A percentile compares a stretch with the other conserved stretches of the same genome.
Conservation (phyloP, 2,888 invertebrate species). For the Himalopsyche anomala region DNA sequence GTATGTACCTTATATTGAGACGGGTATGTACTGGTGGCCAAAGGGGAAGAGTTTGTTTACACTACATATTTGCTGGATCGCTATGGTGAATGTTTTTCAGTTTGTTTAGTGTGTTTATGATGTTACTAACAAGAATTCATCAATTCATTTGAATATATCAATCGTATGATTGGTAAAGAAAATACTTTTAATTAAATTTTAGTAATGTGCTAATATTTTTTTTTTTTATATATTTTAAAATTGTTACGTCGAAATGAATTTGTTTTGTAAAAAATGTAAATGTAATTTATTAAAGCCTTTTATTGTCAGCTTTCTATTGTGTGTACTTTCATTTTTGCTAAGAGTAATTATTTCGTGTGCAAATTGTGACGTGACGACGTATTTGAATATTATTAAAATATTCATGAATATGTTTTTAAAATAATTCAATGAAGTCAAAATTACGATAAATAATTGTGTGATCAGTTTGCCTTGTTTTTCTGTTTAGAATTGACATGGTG, state of each 20-base stretch:
- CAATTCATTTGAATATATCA: no score
- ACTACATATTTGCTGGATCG: conserved; percentile 29
- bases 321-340: not conserved
- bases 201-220: not conserved
- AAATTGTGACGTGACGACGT: not conserved
- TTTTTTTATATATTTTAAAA: not conserved
- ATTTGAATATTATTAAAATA: not conserved
- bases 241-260: not conserved
- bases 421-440: not conserved
- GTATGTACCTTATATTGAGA: conserved; percentile 76
- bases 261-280: no score
- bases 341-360: not conserved
- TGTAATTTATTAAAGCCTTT: no score
- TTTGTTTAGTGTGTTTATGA: not conserved
- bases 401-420: not conserved
- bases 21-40: conserved; percentile 78
- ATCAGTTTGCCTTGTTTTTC: not conserved
- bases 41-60: conserved; percentile 64
- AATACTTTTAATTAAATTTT: no score
- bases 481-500: not conserved
- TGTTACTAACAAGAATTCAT: no score
- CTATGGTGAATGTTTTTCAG: not conserved
- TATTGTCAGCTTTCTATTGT: not conserved
- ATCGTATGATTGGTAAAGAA: no score
- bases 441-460: not conserved